Percentiles rank a stretch among this genome's conserved stretches.
These are phyloP conservation scores for Ambastaia sidthimunki DNA, from an alignment of 2,797 vertebrate species.

Conservation along the genomic window DNA sequence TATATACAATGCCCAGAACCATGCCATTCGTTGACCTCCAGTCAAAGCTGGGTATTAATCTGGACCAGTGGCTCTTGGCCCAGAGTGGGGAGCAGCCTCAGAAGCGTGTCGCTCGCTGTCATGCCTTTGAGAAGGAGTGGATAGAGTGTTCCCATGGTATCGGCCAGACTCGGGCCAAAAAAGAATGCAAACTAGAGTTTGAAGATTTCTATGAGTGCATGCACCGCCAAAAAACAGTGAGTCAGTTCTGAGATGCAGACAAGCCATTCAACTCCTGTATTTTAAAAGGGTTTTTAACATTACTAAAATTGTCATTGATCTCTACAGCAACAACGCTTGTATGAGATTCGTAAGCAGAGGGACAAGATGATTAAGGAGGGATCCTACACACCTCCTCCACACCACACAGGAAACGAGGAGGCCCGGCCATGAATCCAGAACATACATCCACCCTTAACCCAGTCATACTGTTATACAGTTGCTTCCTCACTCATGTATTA, in stretches of 20 bases:
- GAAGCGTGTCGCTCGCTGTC: slow-evolving; percentile 73
- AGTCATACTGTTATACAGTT: slow-evolving; percentile 24
- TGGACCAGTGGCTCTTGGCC: slow-evolving; percentile 81
- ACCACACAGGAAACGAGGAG: slow-evolving; percentile 76
- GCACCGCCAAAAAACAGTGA: slow-evolving; percentile 82
- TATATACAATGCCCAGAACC: slow-evolving; percentile 60
- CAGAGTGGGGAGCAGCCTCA: slow-evolving; percentile 82
- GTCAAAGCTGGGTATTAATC: slow-evolving; percentile 77
- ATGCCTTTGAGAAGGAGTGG: slow-evolving; percentile 94
- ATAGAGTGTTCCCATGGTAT: slow-evolving; percentile 87
- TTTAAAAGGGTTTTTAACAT: not conserved
- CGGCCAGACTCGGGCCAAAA: slow-evolving; percentile 81
- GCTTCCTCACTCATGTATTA: slow-evolving; percentile 58
- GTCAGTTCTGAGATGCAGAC: slow-evolving; percentile 40
- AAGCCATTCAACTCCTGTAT: not conserved
- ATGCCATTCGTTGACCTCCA: slow-evolving; percentile 90
- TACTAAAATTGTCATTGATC: slow-evolving; percentile 22
- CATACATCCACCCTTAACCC: not conserved
- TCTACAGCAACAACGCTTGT: slow-evolving; percentile 75
- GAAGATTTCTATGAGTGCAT: slow-evolving; percentile 91
- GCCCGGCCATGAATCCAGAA: slow-evolving; percentile 66
- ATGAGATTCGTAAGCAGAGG: slow-evolving; percentile 77
- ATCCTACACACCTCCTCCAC: slow-evolving; percentile 79
- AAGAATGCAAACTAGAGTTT: slow-evolving; percentile 85
- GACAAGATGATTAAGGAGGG: slow-evolving; percentile 88